Evolutionary conservation across 2,113 vertebrate species (phyloP).

Genomic region (Penelope pileata): DNA sequence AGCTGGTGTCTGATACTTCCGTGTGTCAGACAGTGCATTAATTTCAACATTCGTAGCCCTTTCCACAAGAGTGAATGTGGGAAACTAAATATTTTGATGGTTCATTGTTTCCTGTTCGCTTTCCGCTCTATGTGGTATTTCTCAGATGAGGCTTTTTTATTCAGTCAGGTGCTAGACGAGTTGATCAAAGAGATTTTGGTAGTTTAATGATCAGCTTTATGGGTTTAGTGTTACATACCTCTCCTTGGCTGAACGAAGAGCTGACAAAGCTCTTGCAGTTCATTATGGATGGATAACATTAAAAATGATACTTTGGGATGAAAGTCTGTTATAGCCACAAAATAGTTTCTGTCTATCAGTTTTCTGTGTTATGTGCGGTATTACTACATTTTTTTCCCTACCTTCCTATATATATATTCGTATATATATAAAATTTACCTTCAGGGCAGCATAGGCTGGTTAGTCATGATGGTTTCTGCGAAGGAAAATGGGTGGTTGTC

Average conservation of each 20-base stretch:
- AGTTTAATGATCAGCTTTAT: not conserved
- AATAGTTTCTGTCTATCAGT: not conserved
- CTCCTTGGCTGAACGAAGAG: not conserved
- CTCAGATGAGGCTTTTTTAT: not conserved
- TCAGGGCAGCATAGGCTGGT: not conserved
- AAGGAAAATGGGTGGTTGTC: not conserved
- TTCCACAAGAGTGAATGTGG: not conserved
- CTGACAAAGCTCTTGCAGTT: not conserved
- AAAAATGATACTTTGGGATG: not conserved
- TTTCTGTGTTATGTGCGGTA: not conserved
- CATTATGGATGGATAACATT: not conserved
- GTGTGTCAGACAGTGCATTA: not conserved
- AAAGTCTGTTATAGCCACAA: not conserved
- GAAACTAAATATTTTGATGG: not conserved
- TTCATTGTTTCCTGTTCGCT: not conserved
- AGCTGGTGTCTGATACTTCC: not conserved
- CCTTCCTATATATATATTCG: fast-evolving
- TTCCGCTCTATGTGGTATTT: not conserved
- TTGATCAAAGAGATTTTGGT: not conserved
- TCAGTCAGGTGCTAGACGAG: not conserved
- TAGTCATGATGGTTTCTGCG: not conserved
- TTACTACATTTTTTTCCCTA: not conserved
- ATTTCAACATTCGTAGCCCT: not conserved
- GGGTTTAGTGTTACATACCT: not conserved
- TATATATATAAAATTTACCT: not conserved